phyloP scores from a whole-genome alignment of 2,113 vertebrate genomes.

The Cavia aperea region DNA sequence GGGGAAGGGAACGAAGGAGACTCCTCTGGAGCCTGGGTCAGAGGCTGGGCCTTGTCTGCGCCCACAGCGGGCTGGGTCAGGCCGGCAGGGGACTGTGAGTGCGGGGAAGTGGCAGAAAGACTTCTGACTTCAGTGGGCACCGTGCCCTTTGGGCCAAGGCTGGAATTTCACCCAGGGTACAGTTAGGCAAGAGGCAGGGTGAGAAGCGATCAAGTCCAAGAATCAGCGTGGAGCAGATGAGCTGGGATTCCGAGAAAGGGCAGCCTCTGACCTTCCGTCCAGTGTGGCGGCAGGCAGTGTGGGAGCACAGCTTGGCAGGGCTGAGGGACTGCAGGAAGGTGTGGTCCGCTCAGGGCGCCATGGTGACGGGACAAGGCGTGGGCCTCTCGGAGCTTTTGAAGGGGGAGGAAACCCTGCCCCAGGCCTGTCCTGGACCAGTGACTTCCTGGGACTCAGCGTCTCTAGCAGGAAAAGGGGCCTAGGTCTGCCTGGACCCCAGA shows the following conservation, averaged over 20 bases:
- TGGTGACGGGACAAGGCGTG: accelerated
- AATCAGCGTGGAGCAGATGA: constrained; percentile 10
- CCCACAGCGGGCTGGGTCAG: not conserved
- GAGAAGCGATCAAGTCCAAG: constrained; percentile 3
- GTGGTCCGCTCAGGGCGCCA: not conserved
- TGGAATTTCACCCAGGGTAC: not conserved
- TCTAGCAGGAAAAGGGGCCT: not conserved
- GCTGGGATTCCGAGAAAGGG: not conserved
- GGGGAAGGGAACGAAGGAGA: constrained; percentile 20
- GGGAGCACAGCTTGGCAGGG: not conserved
- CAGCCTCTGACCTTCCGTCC: constrained; percentile 49
- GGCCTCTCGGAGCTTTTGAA: not conserved
- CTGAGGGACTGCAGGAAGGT: not conserved
- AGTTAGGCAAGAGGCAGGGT: constrained; percentile 50
- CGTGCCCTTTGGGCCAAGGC: constrained; percentile 22
- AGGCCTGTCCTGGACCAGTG: not conserved
- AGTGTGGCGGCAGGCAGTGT: not conserved
- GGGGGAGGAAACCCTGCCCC: not conserved
- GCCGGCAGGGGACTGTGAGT: not conserved
- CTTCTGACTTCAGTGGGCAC: constrained; percentile 57
- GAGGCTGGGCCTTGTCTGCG: not conserved
- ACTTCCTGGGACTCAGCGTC: not conserved
- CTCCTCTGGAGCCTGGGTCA: not conserved
- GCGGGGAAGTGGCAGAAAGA: not conserved
- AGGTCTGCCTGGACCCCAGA: not conserved